phyloP scores from a whole-genome alignment of 2,888 invertebrate species.

The Luperina testacea region DNA sequence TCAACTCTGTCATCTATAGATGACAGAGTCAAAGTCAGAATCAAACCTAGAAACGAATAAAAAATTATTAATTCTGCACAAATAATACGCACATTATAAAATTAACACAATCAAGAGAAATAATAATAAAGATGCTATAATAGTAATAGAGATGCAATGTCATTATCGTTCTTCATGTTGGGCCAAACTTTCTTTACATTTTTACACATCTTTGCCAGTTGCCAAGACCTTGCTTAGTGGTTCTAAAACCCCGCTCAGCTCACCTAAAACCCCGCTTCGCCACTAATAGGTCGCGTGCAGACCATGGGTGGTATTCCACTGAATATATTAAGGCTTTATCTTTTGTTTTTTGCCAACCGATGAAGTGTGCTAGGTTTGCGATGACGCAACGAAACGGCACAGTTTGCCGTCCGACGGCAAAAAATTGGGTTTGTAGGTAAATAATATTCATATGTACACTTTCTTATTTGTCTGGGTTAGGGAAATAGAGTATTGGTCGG shows the following conservation, averaged over 20 bases:
- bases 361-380: slow-evolving; percentile 51
- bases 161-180: neutral
- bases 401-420: slow-evolving; percentile 35
- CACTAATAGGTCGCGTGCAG: slow-evolving; percentile 47
- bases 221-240: slow-evolving; percentile 1
- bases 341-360: slow-evolving; percentile 56
- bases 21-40: too few relatives aligned
- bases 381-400: slow-evolving; percentile 52
- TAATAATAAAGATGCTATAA: too few relatives aligned
- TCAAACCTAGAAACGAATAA: too few relatives aligned
- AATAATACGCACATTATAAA: neutral
- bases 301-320: slow-evolving; percentile 44
- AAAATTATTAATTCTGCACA: neutral
- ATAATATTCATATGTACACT: slow-evolving; percentile 55
- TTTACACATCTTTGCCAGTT: neutral
- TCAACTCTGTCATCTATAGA: too few relatives aligned
- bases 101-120: neutral
- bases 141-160: too few relatives aligned
- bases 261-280: slow-evolving; percentile 10
- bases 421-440: slow-evolving; percentile 56
- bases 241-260: neutral
- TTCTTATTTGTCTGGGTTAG: slow-evolving; percentile 35
- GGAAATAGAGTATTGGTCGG: slow-evolving; percentile 21
- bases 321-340: slow-evolving; percentile 61
- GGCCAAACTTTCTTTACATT: neutral